Base-by-base conservation (phyloP, 1,140 invertebrate species). In the Ruditapes philippinarum region DNA sequence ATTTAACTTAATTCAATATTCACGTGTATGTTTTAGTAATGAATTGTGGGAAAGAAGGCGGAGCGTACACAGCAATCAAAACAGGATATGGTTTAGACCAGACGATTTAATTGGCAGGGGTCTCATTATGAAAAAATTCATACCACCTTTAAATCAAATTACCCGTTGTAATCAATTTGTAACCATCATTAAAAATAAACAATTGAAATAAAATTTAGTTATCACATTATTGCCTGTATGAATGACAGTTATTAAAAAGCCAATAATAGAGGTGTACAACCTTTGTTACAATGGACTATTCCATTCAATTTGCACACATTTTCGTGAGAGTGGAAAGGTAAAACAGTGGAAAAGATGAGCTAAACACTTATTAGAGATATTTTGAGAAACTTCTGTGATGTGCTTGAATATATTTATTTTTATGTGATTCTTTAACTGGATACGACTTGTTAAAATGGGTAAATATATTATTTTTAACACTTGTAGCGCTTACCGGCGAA, bases 31-130 rank as follows among this genome's bases (percentile, higher is more conserved):
- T 11, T 76, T 4, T 33, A n/a, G 42, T 78, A 78, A 78, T 54
- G 74, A 54, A 51, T 78, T 78, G 74, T 78, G 74, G 74, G 74
- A 78, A 78, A 78, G 45, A 28, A 78, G 74, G 74, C 74, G 74
- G 74, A 78, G 74, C 36, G 51, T 51, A 57, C 54, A 28, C 22
- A n/a, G 49, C 49, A 78, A 78, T 78, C 74, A 78, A 54, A 78
- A 54, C 74, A 78, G 74, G 74, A 78, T 51, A 54, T 78, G 49
- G 42, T 78, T 0, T 78, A 78, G 74, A 36, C 12, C 45, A 54
- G 31, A 36, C 42, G 22, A 78, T 78, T 57, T 4, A 36, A 36
- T 17, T 7, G 25, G 36, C 5, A 70, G 65, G 65, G 65, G 33
- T 38, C 14, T 5, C 42, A n/a, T n/a, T n/a, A n/a, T n/a, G n/a